Evolutionary conservation across 2,113 vertebrate genomes (phyloP), one percentile per base, ranked within the genome.

Genomic region (Chamaea fasciata): DNA sequence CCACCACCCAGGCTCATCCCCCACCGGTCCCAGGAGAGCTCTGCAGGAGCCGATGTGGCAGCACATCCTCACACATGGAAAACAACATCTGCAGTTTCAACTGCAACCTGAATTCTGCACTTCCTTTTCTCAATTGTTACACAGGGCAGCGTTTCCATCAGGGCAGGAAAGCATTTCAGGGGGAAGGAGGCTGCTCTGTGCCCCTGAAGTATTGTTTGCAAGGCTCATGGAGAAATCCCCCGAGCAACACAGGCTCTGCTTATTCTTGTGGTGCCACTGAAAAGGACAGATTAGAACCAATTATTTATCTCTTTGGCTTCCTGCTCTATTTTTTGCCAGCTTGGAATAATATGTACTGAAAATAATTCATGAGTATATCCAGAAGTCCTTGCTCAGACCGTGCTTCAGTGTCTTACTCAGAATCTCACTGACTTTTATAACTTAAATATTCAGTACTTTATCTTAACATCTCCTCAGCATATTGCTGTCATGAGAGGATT

Each of bases 231-330:
- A 92, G 53, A 93, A 93, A 62, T 91, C 86, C 71, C 91, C 68
- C 15, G 65, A 91, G 84, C 69, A 76, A 70, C 77, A 68, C 74
- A 20, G 23, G 67, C 83, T 84, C 10, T n/a, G 84, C 89, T 94
- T 76, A 49, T 87, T 94, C 83, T 81, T 64, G 39, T 60, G 39
- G 62, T 82, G 77, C 92, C 81, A 90, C 77, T 89, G 87, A 79
- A 95, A 94, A 76, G 73, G 65, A 83, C 79, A 86, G 71, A 77
- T 94, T 83, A 92, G 76, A 93, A 85, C 73, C 83, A 91, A 92
- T 96, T 96, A 95, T 94, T 95, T 96, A 75, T 94, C 89, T 91
- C 62, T 70, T 76, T 79, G 87, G 41, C 77, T 94, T 96, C 93
- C 89, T 92, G 64, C 89, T 91, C 41, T 89, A 68, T 92, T 91